Conservation (phyloP, 2,797 vertebrate species). For the Thaleichthys pacificus region DNA sequence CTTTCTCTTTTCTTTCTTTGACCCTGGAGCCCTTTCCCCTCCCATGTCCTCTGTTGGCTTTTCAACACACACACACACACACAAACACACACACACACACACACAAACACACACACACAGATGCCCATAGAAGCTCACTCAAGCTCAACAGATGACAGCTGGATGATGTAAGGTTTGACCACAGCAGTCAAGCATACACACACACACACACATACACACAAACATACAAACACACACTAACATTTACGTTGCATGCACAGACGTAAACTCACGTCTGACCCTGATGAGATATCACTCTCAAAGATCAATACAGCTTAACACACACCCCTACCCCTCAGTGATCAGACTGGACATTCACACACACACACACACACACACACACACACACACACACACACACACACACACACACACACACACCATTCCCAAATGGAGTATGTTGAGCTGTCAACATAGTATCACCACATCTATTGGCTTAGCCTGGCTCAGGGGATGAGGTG, state of each 20-base stretch:
- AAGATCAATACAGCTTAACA: constrained; percentile 8
- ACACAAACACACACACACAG: constrained; percentile 31
- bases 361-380: background rate
- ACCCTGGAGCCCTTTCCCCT: constrained; percentile 39
- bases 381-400: background rate
- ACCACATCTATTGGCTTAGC: background rate
- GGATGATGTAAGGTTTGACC: constrained; percentile 68
- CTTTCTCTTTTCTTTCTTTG: constrained; percentile 8
- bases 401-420: constrained; percentile 32
- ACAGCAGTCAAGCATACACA: constrained; percentile 64
- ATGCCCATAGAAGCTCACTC: constrained; percentile 69
- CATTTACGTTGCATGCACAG: background rate
- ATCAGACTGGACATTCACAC: background rate
- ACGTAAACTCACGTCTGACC: background rate
- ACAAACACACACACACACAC: constrained; percentile 14
- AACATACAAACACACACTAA: constrained; percentile 24
- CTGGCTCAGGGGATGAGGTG: background rate
- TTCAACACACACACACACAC: constrained; percentile 31
- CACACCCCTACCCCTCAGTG: constrained; percentile 6
- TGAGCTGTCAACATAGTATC: background rate
- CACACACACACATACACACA: constrained; percentile 11
- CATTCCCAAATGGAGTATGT: background rate
- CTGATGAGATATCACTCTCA: constrained; percentile 8
- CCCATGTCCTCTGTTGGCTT: constrained; percentile 43
- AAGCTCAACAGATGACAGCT: constrained; percentile 74